These are phyloP conservation scores for Limnephilus auricula DNA, from an alignment of 2,888 invertebrate species.

Conservation along the genomic window DNA sequence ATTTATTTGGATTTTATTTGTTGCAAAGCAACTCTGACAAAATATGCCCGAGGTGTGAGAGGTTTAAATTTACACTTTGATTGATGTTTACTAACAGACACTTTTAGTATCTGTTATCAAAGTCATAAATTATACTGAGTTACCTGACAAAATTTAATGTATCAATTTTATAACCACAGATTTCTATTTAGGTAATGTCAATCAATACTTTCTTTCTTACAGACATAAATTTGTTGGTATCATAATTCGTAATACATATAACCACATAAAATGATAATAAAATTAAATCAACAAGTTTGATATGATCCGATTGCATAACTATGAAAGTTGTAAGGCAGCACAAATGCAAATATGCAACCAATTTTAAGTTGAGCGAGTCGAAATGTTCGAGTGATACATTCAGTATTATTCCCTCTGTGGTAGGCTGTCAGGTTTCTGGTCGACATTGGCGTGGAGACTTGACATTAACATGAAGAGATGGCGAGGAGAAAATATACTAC, in stretches of 20 bases:
- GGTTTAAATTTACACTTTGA: not conserved
- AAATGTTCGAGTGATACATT: not conserved
- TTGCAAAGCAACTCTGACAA: too few species aligned
- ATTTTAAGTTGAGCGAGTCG: not conserved
- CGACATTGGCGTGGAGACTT: not conserved
- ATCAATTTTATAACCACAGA: not conserved
- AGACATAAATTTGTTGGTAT: not conserved
- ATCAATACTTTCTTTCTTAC: not conserved
- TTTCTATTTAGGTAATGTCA: not conserved
- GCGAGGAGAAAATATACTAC: conserved; percentile 41
- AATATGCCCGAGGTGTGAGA: too few species aligned
- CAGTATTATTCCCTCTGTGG: not conserved
- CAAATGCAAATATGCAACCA: not conserved
- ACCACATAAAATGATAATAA: not conserved
- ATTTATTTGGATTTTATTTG: too few species aligned
- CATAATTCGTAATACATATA: too few species aligned
- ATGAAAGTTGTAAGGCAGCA: not conserved
- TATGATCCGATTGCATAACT: not conserved
- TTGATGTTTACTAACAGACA: not conserved
- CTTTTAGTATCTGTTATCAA: not conserved
- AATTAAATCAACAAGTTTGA: not conserved
- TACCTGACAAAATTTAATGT: not conserved
- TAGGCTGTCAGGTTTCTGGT: not conserved
- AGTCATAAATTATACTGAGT: not conserved
- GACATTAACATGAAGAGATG: conserved; percentile 45